Evolutionary conservation across 1,140 invertebrate genomes (phyloP), one percentile per base, ranked within the genome.

Genomic region (Drosophila albomicans): DNA sequence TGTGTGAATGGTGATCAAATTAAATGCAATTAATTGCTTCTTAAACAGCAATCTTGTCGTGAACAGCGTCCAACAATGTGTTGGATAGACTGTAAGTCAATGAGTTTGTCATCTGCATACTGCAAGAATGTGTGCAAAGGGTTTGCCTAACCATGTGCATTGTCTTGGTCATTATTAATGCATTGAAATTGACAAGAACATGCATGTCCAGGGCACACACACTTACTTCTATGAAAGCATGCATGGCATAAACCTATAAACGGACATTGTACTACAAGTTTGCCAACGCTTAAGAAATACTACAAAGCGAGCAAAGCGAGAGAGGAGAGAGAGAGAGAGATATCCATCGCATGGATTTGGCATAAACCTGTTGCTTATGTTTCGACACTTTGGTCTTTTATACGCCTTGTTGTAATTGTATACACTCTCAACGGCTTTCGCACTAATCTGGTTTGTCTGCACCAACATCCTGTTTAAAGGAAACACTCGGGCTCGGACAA

Each of bases 121-220:
- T 16, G 3, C 30, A 8, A 32, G 30, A 6, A 32, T 38, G 35
- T 49, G 46, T 13, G 46, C 49, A 30, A 54, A 54, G 52, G 49
- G 49, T 30, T 28, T 56, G 52, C 38, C 52, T 56, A 11, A 16
- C 32, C 51, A 43, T 52, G 41, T 43, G 51, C 62, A 65, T 65
- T 65, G 62, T 54, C 25, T 65, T 15, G 30, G 20, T 13, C 49
- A 54, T 65, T 65, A 65, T 13, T 54, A 54, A 54, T 65, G 62
- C 62, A 65, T 65, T 54, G 62, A 16, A 65, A 13, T 65, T 30
- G 62, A 46, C 35, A 54, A 56, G 49, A 54, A 65, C 49, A 65
- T 45, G 38, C 62, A 65, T 65, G 62, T 56, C 51, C 51, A 30
- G 38, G 25, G n/a, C 51, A 65, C 38, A 30, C 62, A 28, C n/a